Evolutionary conservation across 2,113 vertebrate species (phyloP), one percentile per base, ranked within the genome.

Genomic region (Phalacrocorax pelagicus): DNA sequence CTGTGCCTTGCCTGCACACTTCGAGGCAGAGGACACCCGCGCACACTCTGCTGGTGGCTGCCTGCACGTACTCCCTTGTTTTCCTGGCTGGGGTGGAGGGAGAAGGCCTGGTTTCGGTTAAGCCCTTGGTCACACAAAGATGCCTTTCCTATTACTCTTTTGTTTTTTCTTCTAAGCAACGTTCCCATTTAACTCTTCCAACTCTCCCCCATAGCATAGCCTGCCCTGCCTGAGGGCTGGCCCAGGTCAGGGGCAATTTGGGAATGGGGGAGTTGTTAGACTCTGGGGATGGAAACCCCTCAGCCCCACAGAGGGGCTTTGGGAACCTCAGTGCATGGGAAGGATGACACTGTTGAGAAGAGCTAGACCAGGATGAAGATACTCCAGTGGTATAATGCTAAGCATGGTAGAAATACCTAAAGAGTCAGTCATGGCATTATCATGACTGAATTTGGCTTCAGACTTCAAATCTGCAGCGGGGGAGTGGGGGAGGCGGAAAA

Each of bases 101-200:
- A 94, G 81, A 94, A 96, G 87, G 94, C 97, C 98, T 98, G 98
- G 96, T 98, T 98, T 96, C 6, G 44, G 96, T 98, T 98, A 98
- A 97, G 92, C 65, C 83, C 91, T 95, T 17, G 36, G 96, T 98
- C 97, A 97, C 94, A 98, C 78, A 14, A 96, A 97, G 96, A 98
- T 98, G 97, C 97, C 97, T 98, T 98, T 98, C 97, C 96, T 94
- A 97, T 98, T 98, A 98, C 96, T 97, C 95, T 96, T 91, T 89
- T 97, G 97, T 97, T 98, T 98, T 98, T 89, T 74, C 91, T 97
- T 96, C 95, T 94, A 86, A 97, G 96, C 92, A 95, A 94, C 14
- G 18, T 95, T 97, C 95, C 90, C 51, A 86, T 97, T 98, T 98
- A 98, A 97, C 97, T 97, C 97, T 96, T 96, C 72, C 77, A 84